A percentile compares a stretch with the other conserved stretches of the same genome.
Conservation (phyloP, 2,113 vertebrate species). For the Austrofundulus limnaeus region DNA sequence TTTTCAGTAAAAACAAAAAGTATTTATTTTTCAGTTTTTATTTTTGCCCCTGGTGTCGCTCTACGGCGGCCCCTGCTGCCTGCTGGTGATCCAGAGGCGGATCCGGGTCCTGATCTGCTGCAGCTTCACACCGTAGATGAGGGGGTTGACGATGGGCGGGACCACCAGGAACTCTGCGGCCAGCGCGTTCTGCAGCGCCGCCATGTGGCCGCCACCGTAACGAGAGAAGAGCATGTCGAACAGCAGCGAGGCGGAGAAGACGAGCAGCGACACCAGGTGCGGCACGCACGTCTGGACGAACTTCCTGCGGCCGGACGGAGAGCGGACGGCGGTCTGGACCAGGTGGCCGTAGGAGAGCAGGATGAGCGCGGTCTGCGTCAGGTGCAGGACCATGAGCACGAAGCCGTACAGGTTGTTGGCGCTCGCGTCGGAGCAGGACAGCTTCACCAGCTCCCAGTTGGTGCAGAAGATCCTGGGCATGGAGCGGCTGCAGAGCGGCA, state of each 20-base stretch:
- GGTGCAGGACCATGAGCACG: conserved; percentile 31
- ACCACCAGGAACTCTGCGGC: conserved; percentile 66
- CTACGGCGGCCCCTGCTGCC: too few species aligned
- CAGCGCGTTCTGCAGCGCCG: conserved; percentile 41
- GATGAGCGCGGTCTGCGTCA: conserved; percentile 47
- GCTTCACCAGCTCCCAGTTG: conserved; percentile 69
- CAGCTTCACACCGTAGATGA: conserved; percentile 74
- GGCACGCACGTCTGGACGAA: conserved; percentile 69
- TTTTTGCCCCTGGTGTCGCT: too few species aligned
- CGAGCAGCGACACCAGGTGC: conserved; percentile 57
- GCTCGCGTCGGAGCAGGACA: conserved; percentile 47
- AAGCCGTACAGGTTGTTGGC: conserved; percentile 58
- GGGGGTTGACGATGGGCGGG: conserved; percentile 68
- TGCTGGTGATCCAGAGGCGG: conserved; percentile 4
- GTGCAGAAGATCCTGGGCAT: conserved; percentile 64
- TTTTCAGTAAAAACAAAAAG: too few species aligned
- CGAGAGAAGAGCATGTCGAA: conserved; percentile 61
- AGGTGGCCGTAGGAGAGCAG: conserved; percentile 55
- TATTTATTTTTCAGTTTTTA: background rate
- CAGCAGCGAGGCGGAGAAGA: conserved; percentile 40
- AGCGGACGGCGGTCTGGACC: conserved; percentile 25
- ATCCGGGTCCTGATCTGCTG: conserved; percentile 55
- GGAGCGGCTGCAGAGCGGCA: conserved; percentile 48
- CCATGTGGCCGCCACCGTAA: conserved; percentile 32
- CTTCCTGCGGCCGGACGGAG: conserved; percentile 43